These are phyloP conservation scores for Luffia ferchaultella DNA, from an alignment of 2,888 invertebrate genomes.

Conservation along the genomic window DNA sequence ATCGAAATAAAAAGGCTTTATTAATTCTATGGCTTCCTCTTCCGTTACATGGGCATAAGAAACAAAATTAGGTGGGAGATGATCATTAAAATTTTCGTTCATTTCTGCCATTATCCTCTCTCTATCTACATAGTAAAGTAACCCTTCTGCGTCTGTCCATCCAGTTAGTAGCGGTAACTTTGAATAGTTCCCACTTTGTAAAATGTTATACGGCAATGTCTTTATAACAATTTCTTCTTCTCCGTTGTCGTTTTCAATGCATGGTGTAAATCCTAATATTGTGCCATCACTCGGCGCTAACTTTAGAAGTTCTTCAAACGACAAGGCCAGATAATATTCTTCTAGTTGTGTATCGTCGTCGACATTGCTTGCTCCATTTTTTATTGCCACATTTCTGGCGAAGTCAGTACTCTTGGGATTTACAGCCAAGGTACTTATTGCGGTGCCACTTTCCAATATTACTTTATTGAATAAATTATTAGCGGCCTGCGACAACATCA, in stretches of 20 bases:
- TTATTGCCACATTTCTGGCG: not conserved
- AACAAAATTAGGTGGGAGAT: constrained; percentile 1
- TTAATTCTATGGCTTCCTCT: not conserved
- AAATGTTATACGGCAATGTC: not conserved
- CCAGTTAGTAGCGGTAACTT: constrained; percentile 2
- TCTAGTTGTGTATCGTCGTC: not conserved
- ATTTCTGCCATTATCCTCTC: not conserved
- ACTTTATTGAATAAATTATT: constrained; percentile 3
- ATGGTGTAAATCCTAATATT: not conserved
- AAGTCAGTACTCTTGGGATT: not conserved
- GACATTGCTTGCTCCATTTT: not conserved
- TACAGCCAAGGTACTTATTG: not conserved
- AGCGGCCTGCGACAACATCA: constrained; percentile 1
- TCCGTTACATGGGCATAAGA: not conserved
- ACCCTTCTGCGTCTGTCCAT: constrained; percentile 3
- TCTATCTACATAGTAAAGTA: not conserved
- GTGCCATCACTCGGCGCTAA: not conserved
- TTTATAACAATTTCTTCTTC: not conserved
- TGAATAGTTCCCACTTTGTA: constrained; percentile 2
- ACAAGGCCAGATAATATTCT: not conserved
- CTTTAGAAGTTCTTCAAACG: not conserved
- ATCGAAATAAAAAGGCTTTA: constrained; percentile 2
- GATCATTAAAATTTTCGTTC: not conserved
- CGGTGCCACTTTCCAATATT: constrained; percentile 4
- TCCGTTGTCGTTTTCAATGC: constrained; percentile 1